Percentiles rank a stretch among this genome's conserved stretches.
Evolutionary conservation across 2,113 vertebrate species (phyloP).

Genomic region (Cercocebus atys): DNA sequence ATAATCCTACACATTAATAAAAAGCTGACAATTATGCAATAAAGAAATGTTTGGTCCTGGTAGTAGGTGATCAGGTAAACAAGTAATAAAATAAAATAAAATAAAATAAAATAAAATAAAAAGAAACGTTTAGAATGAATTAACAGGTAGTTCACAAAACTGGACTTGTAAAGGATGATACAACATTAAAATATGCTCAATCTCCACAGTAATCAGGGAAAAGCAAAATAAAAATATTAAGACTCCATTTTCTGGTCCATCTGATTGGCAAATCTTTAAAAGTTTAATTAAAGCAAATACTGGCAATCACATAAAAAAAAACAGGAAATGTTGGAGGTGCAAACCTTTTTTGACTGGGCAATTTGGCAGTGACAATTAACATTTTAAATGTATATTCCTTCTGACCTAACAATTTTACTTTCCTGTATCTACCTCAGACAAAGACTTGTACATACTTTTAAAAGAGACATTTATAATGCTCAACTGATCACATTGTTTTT

Average conservation of each 20-base stretch:
- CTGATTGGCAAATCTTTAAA: not conserved
- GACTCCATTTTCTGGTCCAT: not conserved
- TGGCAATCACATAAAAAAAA: not conserved
- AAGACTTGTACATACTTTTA: not conserved
- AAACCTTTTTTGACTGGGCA: not conserved
- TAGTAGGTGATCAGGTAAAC: too few species aligned
- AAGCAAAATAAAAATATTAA: slow-evolving; percentile 14
- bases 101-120: not conserved
- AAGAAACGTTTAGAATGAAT: not conserved
- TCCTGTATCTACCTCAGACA: not conserved
- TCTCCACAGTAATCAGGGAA: not conserved
- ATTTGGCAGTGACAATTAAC: not conserved
- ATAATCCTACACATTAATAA: not conserved
- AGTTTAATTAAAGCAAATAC: not conserved
- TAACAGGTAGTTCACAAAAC: not conserved
- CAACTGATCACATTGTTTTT: not conserved
- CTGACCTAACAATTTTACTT: not conserved
- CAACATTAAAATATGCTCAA: not conserved
- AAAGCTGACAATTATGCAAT: not conserved
- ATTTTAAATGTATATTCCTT: not conserved
- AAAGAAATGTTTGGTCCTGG: not conserved
- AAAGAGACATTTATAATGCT: not conserved
- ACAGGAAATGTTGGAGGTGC: not conserved
- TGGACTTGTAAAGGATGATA: not conserved
- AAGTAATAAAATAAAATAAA: too few species aligned